Percentiles rank a stretch among this genome's conserved stretches.
Conservation (phyloP, 2,797 vertebrate species). For the Buceros bicornis region DNA sequence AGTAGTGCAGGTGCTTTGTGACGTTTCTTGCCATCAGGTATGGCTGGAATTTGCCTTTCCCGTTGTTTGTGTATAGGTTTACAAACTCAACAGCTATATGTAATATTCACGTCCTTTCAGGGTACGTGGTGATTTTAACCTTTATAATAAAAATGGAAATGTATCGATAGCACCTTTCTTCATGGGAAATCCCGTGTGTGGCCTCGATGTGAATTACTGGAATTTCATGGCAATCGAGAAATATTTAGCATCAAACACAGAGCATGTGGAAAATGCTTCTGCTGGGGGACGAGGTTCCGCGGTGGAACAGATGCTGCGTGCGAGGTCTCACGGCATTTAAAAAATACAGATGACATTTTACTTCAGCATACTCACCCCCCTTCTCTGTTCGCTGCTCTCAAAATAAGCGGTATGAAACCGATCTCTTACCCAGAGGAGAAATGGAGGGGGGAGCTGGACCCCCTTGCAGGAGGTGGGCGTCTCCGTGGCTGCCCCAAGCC, state of each 20-base stretch:
- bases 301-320: neutral
- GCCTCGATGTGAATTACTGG: neutral
- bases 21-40: neutral
- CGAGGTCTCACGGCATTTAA: neutral
- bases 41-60: neutral
- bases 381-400: neutral
- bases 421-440: neutral
- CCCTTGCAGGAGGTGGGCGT: too few species aligned
- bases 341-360: neutral
- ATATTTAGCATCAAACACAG: neutral
- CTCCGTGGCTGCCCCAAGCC: too few species aligned
- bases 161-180: neutral
- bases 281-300: neutral
- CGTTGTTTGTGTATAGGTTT: neutral
- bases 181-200: neutral
- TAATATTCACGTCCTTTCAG: neutral
- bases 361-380: too few species aligned
- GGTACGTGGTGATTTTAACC: neutral
- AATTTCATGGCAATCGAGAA: neutral
- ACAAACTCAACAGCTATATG: neutral
- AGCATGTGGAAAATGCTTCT: neutral
- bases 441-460: neutral
- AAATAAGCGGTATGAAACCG: neutral
- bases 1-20: neutral
- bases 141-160: neutral